These are phyloP conservation scores for Belgica antarctica DNA, from an alignment of 2,888 invertebrate species.

Conservation along the genomic window DNA sequence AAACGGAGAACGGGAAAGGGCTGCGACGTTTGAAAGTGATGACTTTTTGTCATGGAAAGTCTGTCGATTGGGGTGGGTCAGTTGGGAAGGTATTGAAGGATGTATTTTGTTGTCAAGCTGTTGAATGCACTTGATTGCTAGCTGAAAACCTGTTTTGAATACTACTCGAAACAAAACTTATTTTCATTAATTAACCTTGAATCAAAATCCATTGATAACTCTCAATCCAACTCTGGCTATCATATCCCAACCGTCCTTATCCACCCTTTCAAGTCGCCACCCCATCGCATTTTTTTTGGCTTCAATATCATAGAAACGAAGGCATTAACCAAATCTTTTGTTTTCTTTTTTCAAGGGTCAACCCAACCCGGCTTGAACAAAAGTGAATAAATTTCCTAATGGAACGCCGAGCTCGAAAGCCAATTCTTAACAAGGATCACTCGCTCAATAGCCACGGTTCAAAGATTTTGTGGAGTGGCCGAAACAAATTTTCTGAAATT, in stretches of 20 bases:
- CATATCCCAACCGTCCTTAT: too few species aligned
- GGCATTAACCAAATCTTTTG: conserved; percentile 17
- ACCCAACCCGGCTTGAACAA: neutral
- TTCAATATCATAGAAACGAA: neutral
- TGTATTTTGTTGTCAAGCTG: too few species aligned
- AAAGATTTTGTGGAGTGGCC: conserved; percentile 26
- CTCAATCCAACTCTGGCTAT: too few species aligned
- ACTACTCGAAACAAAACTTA: too few species aligned
- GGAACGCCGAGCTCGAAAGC: neutral
- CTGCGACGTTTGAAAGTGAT: conserved; percentile 15
- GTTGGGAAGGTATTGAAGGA: too few species aligned
- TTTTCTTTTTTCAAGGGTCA: conserved; percentile 19
- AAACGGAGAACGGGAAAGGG: too few species aligned
- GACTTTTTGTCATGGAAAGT: conserved; percentile 3
- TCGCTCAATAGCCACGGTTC: conserved; percentile 28
- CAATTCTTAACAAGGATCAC: neutral
- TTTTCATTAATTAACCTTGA: too few species aligned
- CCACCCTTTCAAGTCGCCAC: neutral
- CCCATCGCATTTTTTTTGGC: neutral
- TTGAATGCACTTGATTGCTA: too few species aligned
- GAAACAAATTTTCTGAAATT: conserved; percentile 5
- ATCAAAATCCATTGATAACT: too few species aligned
- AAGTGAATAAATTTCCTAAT: conserved; percentile 42
- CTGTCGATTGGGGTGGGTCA: too few species aligned
- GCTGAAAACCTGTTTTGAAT: too few species aligned